phyloP scores from a whole-genome alignment of 1,140 invertebrate species.

The Bombus fervidus region DNA sequence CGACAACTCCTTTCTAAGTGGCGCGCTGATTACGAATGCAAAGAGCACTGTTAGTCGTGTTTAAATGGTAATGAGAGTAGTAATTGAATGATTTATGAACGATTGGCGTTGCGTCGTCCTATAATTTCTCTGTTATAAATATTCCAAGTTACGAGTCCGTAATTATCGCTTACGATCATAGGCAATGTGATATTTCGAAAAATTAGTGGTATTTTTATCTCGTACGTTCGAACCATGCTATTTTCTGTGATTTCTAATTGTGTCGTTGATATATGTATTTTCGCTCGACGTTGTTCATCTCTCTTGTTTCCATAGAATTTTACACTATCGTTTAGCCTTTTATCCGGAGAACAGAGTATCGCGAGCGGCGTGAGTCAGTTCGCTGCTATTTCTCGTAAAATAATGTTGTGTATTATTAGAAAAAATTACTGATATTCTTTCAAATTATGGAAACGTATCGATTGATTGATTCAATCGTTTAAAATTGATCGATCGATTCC shows the following conservation, averaged over 20 bases:
- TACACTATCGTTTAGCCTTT: neutral
- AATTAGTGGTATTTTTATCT: neutral
- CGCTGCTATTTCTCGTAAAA: too few species aligned
- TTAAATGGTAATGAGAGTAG: neutral
- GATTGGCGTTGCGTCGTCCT: neutral
- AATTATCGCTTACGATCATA: neutral
- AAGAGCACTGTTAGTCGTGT: slow-evolving; percentile 2
- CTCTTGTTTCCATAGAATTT: neutral
- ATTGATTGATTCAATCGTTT: too few species aligned
- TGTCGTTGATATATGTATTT: neutral
- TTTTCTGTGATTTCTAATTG: neutral
- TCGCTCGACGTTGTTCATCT: too few species aligned
- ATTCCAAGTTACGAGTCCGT: neutral
- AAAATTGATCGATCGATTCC: too few species aligned
- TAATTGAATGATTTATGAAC: slow-evolving; percentile 39
- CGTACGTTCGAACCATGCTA: neutral
- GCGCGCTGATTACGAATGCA: slow-evolving; percentile 1
- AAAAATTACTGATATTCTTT: too few species aligned
- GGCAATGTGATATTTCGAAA: neutral
- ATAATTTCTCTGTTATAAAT: slow-evolving; percentile 29
- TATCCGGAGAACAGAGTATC: too few species aligned
- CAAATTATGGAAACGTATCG: too few species aligned
- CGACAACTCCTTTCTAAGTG: neutral
- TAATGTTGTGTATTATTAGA: too few species aligned
- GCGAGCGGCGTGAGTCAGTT: too few species aligned